Base-by-base conservation (phyloP, 1,140 invertebrate genomes). In the Brachionus calyciflorus region DNA sequence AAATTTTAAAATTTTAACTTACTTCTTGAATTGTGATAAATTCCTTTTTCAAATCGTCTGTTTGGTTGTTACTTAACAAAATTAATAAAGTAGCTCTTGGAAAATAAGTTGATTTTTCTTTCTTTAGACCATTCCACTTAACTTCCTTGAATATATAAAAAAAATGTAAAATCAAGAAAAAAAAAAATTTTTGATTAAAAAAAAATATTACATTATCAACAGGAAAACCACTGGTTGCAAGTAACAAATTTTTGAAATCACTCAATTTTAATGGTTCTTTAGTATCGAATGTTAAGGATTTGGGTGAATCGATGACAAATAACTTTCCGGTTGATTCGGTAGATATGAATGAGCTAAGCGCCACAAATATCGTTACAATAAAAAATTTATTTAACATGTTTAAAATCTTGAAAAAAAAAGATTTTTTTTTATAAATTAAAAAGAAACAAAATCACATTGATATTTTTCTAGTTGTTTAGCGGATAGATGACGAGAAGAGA, bases 41-140 rank as follows among this genome's bases (percentile, higher is more conserved):
- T 60, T 60, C 3, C 4, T 26, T 2, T 19, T 60, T 60, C 6
- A 19, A 60, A n/a, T 37, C 30, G 17, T 40, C 12, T 17, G 55
- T 60, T 60, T 37, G 19, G 19, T 65, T 65, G 19, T 46, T 41
- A 24, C 44, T 65, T 21, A 28, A 24, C 19, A 65, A 10, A 44
- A 65, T 44, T 12, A 65, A 19, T 12, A 65, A 10, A 44, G 60
- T 65, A n/a, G 40, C 21, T 44, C 60, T 65, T 44, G 60, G 60
- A 44, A 65, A 65, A 44, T 65, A 19, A 37, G 30, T 65, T 24
- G 60, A 40, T 37, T 65, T 65, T 10, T 37, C 21, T 44, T 44
- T 65, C 44, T 65, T 65, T 26, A 65, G 14, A 24, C 60, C 60
- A 9, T 65, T 9, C 60, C 60, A 65, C 44, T 41, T 19, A 24